Conservation (phyloP, 2,888 invertebrate species). For the Bombylius discolor region DNA sequence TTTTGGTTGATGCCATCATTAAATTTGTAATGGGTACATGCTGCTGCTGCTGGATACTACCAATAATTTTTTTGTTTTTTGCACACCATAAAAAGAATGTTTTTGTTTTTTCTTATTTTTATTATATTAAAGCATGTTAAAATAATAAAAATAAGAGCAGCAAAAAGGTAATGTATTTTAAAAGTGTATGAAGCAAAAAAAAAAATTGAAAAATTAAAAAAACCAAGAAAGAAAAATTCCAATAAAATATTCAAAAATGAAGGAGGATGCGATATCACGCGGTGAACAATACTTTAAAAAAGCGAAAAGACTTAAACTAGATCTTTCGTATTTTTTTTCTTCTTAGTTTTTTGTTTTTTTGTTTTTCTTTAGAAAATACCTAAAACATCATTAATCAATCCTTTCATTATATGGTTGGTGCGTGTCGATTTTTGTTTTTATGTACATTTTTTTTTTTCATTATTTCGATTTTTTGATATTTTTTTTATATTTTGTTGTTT, state of each 20-base stretch:
- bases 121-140: too few relatives aligned
- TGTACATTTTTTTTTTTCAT: neutral
- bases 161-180: too few relatives aligned
- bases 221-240: neutral
- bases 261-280: neutral
- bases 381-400: conserved; percentile 5
- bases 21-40: too few relatives aligned
- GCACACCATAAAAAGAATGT: too few relatives aligned
- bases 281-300: neutral
- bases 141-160: too few relatives aligned
- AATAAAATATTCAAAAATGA: conserved; percentile 1
- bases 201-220: neutral
- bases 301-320: neutral
- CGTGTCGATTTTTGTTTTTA: conserved; percentile 1
- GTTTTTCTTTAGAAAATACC: conserved; percentile 2
- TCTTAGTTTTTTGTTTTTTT: neutral
- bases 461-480: neutral
- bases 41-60: too few relatives aligned
- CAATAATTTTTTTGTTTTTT: too few relatives aligned
- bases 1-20: too few relatives aligned
- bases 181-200: neutral
- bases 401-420: conserved; percentile 4
- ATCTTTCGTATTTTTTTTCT: neutral
- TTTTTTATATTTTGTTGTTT: neutral
- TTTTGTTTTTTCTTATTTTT: too few relatives aligned